Evolutionary conservation across 2,797 vertebrate species (phyloP).

Genomic region (Anguilla obscura): DNA sequence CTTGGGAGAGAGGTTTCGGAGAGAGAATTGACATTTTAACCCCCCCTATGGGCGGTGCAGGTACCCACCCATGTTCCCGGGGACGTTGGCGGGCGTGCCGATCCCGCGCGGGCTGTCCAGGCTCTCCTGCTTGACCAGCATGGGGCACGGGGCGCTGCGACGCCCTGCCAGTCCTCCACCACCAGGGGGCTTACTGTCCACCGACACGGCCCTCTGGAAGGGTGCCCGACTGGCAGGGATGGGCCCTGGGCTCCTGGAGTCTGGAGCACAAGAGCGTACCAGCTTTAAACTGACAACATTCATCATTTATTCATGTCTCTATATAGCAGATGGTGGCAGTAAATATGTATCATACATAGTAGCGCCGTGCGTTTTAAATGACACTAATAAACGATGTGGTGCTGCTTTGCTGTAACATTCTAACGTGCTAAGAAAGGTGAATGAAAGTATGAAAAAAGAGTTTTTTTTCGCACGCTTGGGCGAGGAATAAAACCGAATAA

Average conservation of each 20-base stretch:
- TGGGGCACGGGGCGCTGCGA: conserved; percentile 78
- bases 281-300: neutral
- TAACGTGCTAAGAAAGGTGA: neutral
- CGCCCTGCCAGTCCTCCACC: conserved; percentile 76
- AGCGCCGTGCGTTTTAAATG: neutral
- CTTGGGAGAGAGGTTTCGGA: neutral
- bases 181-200: conserved; percentile 77
- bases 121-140: conserved; percentile 84
- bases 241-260: conserved; percentile 64
- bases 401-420: neutral
- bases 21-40: neutral
- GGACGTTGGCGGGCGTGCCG: conserved; percentile 76
- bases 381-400: neutral
- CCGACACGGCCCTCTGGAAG: conserved; percentile 84
- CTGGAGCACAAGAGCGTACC: conserved; percentile 62
- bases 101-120: conserved; percentile 79
- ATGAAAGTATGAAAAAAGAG: neutral
- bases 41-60: conserved; percentile 36
- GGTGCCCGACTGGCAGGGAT: conserved; percentile 69
- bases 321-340: neutral
- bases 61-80: conserved; percentile 74
- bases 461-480: neutral
- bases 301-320: neutral
- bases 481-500: neutral
- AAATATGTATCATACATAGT: neutral